These are phyloP conservation scores for Falco peregrinus DNA, from an alignment of 2,797 vertebrate genomes.

Conservation along the genomic window DNA sequence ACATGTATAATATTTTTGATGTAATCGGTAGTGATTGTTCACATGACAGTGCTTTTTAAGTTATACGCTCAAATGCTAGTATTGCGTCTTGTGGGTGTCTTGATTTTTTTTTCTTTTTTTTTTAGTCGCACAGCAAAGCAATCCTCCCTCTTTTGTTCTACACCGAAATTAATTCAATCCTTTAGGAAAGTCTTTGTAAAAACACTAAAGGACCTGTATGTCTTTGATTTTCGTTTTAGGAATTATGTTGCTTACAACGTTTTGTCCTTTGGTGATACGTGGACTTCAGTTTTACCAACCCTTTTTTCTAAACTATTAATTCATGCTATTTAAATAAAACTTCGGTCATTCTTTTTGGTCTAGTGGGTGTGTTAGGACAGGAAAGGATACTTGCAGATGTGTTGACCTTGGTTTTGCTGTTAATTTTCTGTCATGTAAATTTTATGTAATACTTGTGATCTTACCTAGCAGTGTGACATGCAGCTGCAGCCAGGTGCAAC, in stretches of 20 bases:
- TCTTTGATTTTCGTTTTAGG: conserved; percentile 46
- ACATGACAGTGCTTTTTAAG: conserved; percentile 66
- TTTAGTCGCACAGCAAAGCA: conserved; percentile 26
- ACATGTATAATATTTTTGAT: conserved; percentile 68
- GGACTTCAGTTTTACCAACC: background rate
- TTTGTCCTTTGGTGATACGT: background rate
- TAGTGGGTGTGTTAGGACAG: background rate
- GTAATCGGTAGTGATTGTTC: conserved; percentile 60
- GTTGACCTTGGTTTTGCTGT: background rate
- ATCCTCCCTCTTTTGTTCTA: conserved; percentile 38
- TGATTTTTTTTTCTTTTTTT: conserved; percentile 52
- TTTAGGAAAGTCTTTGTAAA: conserved; percentile 65
- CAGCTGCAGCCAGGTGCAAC: background rate
- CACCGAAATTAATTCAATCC: conserved; percentile 31
- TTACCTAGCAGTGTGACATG: background rate
- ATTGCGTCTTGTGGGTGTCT: conserved; percentile 10
- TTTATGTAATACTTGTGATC: background rate
- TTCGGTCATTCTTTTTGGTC: background rate
- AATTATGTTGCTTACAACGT: conserved; percentile 37
- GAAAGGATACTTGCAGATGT: rapidly evolving
- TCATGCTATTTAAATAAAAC: background rate
- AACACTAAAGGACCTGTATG: conserved; percentile 48
- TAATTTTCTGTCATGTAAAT: background rate
- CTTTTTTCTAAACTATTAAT: background rate
- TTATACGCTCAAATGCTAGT: conserved; percentile 56